Base-by-base conservation (phyloP, 2,113 vertebrate genomes). In the Illadopsis cleaveri region DNA sequence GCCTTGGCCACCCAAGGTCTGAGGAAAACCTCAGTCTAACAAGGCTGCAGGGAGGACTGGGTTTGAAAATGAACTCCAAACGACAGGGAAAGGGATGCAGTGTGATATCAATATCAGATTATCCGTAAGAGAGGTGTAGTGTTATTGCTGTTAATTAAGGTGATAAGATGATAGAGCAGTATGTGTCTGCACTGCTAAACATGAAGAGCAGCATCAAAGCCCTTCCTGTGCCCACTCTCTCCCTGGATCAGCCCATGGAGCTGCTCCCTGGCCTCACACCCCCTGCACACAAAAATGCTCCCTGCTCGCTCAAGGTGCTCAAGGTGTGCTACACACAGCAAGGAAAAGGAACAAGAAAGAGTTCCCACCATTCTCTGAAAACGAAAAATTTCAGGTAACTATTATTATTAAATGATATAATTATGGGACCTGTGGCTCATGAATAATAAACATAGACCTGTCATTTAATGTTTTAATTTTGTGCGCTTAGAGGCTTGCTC, bases 391-490 rank as follows among this genome's bases (percentile, higher is more conserved):
- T 85, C 40, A 82, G 57, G 73, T 94, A 94, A 94, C 88, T 92
- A 88, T 93, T 95, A 30, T n/a, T 47, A 56, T 21, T 47, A 56
- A 97, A 88, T 40, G 23, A 61, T 61, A 64, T 83, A 50, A 89
- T 93, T 22, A 77, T 82, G 81, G 45, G 56, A 66, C 82, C 97
- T 95, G 77, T 62, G 73, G 79, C 42, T 96, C 9, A 5, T 19
- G 79, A 85, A 89, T 61, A 92, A 96, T 92, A 96, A 97, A 83
- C 53, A 81, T 79, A 88, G 92, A 71, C 35, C 33, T 87, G 65
- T 70, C 95, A 92, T 95, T 94, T 95, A 94, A 91, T 60, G 87
- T 92, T 94, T 96, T 95, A 86, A 92, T 94, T 93, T 93, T 57
- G 30, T 82, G 75, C 86, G 70, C 83, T 84, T 93, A 96, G 76